Conservation (phyloP, 2,113 vertebrate species). For the Platycercus adscitus region DNA sequence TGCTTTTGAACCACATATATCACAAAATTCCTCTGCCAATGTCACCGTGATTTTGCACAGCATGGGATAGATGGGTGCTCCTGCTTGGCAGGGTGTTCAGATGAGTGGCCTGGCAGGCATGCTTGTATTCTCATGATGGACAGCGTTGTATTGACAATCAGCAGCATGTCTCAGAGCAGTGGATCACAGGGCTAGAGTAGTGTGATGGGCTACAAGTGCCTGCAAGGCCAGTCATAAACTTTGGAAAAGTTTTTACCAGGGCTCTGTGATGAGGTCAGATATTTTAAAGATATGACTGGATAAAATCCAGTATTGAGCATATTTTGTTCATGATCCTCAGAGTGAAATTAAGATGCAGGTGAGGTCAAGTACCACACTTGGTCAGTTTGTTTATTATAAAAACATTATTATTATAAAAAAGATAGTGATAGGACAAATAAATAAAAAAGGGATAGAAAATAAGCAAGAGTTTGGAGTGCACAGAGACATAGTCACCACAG, state of each 20-base stretch:
- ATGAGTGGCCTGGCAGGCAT: neutral
- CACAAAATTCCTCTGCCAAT: neutral
- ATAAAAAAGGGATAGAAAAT: neutral
- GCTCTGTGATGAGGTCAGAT: neutral
- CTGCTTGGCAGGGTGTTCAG: neutral
- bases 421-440: neutral
- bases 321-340: neutral
- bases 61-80: neutral
- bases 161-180: neutral
- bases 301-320: neutral
- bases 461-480: neutral
- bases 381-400: neutral
- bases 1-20: accelerated
- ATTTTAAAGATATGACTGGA: neutral
- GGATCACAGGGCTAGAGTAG: accelerated
- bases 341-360: neutral
- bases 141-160: accelerated
- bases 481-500: neutral
- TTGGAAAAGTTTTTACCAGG: neutral
- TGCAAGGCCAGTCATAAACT: neutral
- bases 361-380: neutral
- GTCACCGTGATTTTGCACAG: accelerated
- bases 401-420: neutral
- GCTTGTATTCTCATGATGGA: accelerated
- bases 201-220: neutral